Conservation (phyloP, 2,113 vertebrate species). For the Hippocampus abdominalis region DNA sequence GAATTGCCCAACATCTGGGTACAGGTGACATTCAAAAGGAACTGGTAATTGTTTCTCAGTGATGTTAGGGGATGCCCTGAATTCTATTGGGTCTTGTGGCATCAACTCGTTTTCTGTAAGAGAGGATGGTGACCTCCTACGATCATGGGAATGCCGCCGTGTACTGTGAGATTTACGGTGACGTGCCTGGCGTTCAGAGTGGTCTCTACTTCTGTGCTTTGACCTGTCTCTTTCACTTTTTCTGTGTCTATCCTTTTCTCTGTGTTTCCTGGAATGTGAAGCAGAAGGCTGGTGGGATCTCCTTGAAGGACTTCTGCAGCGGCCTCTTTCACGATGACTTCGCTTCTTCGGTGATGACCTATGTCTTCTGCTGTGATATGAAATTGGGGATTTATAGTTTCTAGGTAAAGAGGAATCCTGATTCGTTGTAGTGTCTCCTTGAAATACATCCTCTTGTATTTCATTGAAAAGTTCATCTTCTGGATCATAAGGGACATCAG, state of each 20-base stretch:
- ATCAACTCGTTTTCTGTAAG: constrained; percentile 51
- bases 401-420: constrained; percentile 39
- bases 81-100: constrained; percentile 34
- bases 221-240: constrained; percentile 61
- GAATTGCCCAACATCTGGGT: constrained; percentile 19
- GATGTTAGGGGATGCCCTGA: constrained; percentile 19
- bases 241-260: constrained; percentile 58
- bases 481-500: constrained; percentile 87
- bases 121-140: constrained; percentile 56
- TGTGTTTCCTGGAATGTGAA: constrained; percentile 54
- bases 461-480: constrained; percentile 90
- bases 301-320: constrained; percentile 55
- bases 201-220: constrained; percentile 54
- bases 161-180: constrained; percentile 47
- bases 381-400: constrained; percentile 26
- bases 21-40: constrained; percentile 16
- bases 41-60: constrained; percentile 57
- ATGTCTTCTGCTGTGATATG: constrained; percentile 46
- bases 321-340: constrained; percentile 51
- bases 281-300: constrained; percentile 49
- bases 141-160: constrained; percentile 42
- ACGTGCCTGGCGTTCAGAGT: constrained; percentile 49
- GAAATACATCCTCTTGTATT: constrained; percentile 81
- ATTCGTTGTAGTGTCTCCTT: constrained; percentile 53
- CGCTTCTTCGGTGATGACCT: constrained; percentile 61